Evolutionary conservation across 2,113 vertebrate genomes (phyloP).

Genomic region (Cepphus grylle): DNA sequence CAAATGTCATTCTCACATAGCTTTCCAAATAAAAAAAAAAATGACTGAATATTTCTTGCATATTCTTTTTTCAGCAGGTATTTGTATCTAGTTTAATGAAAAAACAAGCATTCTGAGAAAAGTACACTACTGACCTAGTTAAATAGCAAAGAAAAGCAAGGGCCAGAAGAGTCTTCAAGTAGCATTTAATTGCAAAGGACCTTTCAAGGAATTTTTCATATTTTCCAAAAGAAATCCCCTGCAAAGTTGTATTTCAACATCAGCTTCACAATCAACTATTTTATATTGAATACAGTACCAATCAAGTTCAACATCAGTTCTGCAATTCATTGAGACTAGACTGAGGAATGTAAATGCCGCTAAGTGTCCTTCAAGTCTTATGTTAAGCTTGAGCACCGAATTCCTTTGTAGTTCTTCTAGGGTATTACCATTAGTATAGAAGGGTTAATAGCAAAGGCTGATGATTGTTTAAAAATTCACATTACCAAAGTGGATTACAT

Average conservation of each 20-base stretch:
- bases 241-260: slow-evolving; percentile 56
- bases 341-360: slow-evolving; percentile 74
- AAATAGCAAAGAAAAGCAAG: slow-evolving; percentile 4
- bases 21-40: not conserved
- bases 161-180: not conserved
- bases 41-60: not conserved
- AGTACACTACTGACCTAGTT: not conserved
- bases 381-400: slow-evolving; percentile 57
- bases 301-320: slow-evolving; percentile 70
- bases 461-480: slow-evolving; percentile 86
- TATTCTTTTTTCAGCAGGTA: not conserved
- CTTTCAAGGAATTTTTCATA: slow-evolving; percentile 40
- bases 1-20: not conserved
- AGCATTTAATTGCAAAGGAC: slow-evolving; percentile 35
- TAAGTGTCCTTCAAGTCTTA: slow-evolving; percentile 66
- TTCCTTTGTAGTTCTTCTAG: slow-evolving; percentile 68
- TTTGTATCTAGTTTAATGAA: not conserved
- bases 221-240: slow-evolving; percentile 38
- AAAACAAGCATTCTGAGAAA: not conserved
- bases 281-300: slow-evolving; percentile 59
- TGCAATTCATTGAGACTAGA: slow-evolving; percentile 61
- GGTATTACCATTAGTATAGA: slow-evolving; percentile 77
- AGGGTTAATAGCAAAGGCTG: slow-evolving; percentile 81
- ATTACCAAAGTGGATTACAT: slow-evolving; percentile 88
- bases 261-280: slow-evolving; percentile 63